Evolutionary conservation across 2,888 invertebrate species (phyloP).

Genomic region (Tridacna gigas): DNA sequence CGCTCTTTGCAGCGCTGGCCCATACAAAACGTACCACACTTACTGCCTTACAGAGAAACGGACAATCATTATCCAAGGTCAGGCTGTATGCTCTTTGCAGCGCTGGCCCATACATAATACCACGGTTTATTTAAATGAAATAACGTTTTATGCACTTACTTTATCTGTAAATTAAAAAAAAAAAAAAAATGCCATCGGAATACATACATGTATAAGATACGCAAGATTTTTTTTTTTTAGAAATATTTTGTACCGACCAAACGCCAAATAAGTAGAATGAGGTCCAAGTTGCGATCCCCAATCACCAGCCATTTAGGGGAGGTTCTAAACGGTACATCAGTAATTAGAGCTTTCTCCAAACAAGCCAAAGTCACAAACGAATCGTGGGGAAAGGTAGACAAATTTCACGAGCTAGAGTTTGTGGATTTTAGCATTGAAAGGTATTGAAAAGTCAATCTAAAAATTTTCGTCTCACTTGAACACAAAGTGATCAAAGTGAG

Average conservation of each 20-base stretch:
- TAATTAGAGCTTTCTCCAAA: constrained; percentile 20
- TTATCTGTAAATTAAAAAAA: too few species aligned
- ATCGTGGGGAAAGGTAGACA: constrained; percentile 19
- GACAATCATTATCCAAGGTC: too few species aligned
- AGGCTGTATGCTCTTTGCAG: too few species aligned
- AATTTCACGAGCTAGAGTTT: constrained; percentile 8
- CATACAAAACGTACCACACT: too few species aligned
- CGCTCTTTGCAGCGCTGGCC: too few species aligned
- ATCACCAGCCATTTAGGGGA: constrained; percentile 20
- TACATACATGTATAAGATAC: too few species aligned
- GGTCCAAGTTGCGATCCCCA: constrained; percentile 1
- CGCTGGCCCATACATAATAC: too few species aligned
- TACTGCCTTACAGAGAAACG: too few species aligned
- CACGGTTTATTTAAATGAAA: too few species aligned
- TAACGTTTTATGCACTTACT: too few species aligned
- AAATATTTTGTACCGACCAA: constrained; percentile 23
- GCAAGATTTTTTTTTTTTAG: not conserved
- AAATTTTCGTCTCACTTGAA: not conserved
- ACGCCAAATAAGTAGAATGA: constrained; percentile 20
- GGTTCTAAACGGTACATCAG: constrained; percentile 1
- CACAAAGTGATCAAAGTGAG: too few species aligned
- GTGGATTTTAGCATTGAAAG: constrained; percentile 7
- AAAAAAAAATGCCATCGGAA: too few species aligned
- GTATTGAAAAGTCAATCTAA: not conserved
- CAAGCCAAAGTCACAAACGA: constrained; percentile 8